Conservation (phyloP, 2,113 vertebrate genomes). For the Malaclemys terrapin region DNA sequence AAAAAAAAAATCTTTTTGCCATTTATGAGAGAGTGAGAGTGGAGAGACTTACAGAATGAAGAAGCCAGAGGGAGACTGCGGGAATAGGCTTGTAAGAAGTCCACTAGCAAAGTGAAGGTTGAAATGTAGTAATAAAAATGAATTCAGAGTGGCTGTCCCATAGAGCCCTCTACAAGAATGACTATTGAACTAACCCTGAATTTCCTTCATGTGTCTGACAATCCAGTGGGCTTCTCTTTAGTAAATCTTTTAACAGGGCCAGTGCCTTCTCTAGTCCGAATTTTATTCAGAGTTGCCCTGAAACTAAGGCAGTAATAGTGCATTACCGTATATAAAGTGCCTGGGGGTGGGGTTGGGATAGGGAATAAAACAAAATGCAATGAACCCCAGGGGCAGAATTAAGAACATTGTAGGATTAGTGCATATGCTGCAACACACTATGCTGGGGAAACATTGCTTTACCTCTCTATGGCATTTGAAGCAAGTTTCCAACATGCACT, state of each 20-base stretch:
- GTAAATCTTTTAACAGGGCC: neutral
- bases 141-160: neutral
- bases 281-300: neutral
- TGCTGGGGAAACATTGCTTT: neutral
- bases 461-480: neutral
- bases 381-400: neutral
- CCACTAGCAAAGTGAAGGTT: neutral
- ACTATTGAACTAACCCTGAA: neutral
- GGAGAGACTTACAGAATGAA: neutral
- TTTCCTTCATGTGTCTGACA: neutral
- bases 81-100: neutral
- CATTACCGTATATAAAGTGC: neutral
- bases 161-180: neutral
- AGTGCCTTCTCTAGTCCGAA: neutral
- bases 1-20: neutral
- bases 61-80: neutral
- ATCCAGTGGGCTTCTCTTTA: neutral
- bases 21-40: neutral
- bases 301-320: neutral
- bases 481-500: neutral
- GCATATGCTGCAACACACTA: neutral
- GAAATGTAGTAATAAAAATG: neutral
- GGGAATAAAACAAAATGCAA: neutral
- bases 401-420: neutral
- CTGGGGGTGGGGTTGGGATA: fast-evolving